A percentile compares a stretch with the other conserved stretches of the same genome.
These are phyloP conservation scores for Pangasianodon hypophthalmus DNA, from an alignment of 2,113 vertebrate genomes.

Conservation along the genomic window DNA sequence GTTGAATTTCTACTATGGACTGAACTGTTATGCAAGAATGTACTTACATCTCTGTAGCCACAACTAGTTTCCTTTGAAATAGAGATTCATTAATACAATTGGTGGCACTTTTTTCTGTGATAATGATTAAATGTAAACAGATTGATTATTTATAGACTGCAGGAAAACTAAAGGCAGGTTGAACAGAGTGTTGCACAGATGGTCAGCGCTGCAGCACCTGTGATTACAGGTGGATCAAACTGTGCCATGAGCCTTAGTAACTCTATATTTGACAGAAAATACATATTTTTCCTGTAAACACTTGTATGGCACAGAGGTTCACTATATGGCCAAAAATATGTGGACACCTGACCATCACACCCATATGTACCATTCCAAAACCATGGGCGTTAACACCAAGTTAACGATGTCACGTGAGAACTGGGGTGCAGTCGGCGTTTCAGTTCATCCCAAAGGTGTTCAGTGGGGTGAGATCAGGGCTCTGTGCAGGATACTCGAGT, in stretches of 20 bases:
- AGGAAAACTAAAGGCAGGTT: not conserved
- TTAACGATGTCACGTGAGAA: not conserved
- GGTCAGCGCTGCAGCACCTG: slow-evolving; percentile 5
- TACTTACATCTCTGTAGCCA: not conserved
- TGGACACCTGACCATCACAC: not conserved
- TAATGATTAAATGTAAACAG: not conserved
- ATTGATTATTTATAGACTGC: slow-evolving; percentile 2
- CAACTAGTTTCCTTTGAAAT: not conserved
- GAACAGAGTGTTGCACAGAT: not conserved
- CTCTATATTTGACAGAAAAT: not conserved
- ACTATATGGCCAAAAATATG: not conserved
- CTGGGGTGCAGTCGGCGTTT: not conserved
- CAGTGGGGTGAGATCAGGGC: not conserved
- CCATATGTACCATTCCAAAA: not conserved
- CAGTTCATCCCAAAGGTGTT: not conserved
- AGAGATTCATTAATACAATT: not conserved
- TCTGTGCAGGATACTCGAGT: not conserved
- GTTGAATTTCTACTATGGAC: not conserved
- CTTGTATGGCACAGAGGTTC: not conserved
- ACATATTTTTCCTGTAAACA: not conserved
- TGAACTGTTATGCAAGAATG: not conserved
- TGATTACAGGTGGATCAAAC: not conserved
- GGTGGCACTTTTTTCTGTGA: not conserved
- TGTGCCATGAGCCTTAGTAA: not conserved
- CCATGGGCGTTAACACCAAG: not conserved